Conservation (phyloP, 2,797 vertebrate species). For the Acestrorhynchus altus region DNA sequence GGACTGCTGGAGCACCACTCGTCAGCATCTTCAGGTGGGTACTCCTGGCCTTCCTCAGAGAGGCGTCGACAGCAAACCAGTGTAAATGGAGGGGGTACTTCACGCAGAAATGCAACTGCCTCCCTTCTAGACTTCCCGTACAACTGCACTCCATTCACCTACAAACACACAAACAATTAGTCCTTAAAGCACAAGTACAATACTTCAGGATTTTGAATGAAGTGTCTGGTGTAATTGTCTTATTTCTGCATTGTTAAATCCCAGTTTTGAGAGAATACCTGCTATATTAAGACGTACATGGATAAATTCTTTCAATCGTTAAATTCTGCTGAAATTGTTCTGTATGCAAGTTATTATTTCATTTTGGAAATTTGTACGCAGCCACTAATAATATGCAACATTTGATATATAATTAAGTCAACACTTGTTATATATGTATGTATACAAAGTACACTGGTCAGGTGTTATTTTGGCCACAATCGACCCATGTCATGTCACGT, state of each 20-base stretch:
- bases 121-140: constrained; percentile 89
- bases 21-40: constrained; percentile 69
- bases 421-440: no score
- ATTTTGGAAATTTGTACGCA: no score
- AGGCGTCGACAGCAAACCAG: constrained; percentile 90
- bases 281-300: no score
- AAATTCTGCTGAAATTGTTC: no score
- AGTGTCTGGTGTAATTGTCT: not conserved
- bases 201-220: not conserved
- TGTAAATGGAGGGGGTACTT: constrained; percentile 91
- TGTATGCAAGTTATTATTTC: no score
- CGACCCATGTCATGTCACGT: no score
- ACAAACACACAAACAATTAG: constrained; percentile 10
- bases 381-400: no score
- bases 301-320: no score
- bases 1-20: constrained; percentile 61
- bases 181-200: not conserved
- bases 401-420: no score
- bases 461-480: no score
- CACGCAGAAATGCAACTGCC: constrained; percentile 90
- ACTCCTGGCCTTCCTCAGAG: constrained; percentile 77
- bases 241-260: not conserved
- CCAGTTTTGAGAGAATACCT: no score
- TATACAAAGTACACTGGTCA: no score
- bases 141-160: constrained; percentile 92